phyloP scores from a whole-genome alignment of 2,113 vertebrate species.

The Lagopus leucura region DNA sequence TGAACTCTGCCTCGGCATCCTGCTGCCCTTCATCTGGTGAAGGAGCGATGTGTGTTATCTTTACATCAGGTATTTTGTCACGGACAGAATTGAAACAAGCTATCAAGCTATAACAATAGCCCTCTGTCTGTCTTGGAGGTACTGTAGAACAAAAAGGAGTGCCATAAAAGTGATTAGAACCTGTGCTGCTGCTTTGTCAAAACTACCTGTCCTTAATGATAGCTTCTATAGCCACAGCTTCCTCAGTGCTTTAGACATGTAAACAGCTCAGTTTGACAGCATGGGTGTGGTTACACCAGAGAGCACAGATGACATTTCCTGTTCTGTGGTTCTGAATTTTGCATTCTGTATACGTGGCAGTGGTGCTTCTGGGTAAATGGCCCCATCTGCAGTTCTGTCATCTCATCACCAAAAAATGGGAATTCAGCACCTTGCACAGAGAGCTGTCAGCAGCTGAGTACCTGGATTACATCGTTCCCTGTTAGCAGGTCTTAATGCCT shows the following conservation, averaged over 20 bases:
- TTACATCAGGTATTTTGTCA: background rate
- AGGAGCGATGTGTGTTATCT: accelerated
- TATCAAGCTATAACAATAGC: background rate
- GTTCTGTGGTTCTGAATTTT: background rate
- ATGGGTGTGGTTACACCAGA: slow-evolving; percentile 55
- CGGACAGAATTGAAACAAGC: accelerated
- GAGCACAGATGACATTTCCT: slow-evolving; percentile 40
- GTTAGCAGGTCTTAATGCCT: background rate
- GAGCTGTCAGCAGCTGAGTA: background rate
- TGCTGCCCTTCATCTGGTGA: accelerated
- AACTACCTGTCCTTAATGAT: background rate
- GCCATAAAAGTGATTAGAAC: background rate
- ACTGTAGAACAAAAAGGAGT: background rate
- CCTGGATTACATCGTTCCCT: background rate
- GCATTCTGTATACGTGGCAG: background rate
- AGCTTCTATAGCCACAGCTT: background rate
- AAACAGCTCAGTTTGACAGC: background rate
- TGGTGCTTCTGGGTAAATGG: background rate
- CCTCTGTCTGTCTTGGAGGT: background rate
- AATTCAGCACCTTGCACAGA: background rate
- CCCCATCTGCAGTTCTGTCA: background rate
- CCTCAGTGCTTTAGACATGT: background rate
- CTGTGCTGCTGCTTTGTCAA: background rate
- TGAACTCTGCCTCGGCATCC: background rate
- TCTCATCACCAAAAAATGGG: background rate